Evolutionary conservation across 2,888 invertebrate genomes (phyloP).

Genomic region (Erebia palarica): DNA sequence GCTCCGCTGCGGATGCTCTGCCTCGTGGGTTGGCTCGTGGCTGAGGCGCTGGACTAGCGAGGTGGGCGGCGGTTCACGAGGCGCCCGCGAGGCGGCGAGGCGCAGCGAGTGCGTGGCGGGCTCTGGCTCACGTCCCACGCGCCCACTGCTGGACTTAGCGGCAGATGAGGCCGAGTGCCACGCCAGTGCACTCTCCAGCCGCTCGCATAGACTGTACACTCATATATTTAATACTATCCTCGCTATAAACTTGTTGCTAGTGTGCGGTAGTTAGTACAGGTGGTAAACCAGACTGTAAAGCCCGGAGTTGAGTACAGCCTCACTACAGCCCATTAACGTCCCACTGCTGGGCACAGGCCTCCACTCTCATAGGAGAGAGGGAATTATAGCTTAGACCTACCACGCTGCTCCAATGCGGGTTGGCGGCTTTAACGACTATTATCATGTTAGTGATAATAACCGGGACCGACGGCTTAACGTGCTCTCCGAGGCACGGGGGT

Average conservation of each 20-base stretch:
- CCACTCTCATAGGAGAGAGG: too few relatives aligned
- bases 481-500: too few relatives aligned
- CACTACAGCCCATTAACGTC: too few relatives aligned
- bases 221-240: background rate
- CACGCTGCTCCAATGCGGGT: too few relatives aligned
- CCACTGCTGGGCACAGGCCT: too few relatives aligned
- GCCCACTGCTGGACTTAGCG: slow-evolving; percentile 86
- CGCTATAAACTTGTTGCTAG: background rate
- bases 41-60: slow-evolving; percentile 92
- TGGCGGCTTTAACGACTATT: too few relatives aligned
- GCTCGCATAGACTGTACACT: background rate
- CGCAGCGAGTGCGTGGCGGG: slow-evolving; percentile 55
- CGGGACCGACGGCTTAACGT: too few relatives aligned
- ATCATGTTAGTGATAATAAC: too few relatives aligned
- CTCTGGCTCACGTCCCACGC: slow-evolving; percentile 44
- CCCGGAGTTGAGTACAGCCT: too few relatives aligned
- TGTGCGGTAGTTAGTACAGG: background rate
- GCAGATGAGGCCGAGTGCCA: slow-evolving; percentile 83
- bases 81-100: slow-evolving; percentile 50
- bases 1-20: slow-evolving; percentile 91
- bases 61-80: slow-evolving; percentile 84
- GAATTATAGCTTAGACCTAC: too few relatives aligned
- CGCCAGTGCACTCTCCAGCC: background rate
- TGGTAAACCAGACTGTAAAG: background rate
- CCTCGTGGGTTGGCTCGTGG: slow-evolving; percentile 94